Conservation (phyloP, 1,140 invertebrate genomes). For the Listronotus oregonensis region DNA sequence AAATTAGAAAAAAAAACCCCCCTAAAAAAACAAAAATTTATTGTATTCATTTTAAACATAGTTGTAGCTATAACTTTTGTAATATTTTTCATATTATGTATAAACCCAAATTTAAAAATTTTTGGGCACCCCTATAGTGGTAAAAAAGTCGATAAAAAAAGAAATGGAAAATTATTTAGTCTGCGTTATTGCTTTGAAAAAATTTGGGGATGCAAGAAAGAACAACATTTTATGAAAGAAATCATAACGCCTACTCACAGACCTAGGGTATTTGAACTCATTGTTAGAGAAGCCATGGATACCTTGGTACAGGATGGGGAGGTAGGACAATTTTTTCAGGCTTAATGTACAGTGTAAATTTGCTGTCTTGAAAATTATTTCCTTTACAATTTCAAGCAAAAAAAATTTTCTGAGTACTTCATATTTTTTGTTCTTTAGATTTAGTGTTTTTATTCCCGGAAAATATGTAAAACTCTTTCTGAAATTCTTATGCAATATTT, state of each 20-base stretch:
- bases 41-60: too few species aligned
- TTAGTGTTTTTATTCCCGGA: too few species aligned
- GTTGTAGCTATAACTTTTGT: too few species aligned
- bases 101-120: too few species aligned
- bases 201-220: slow-evolving; percentile 88
- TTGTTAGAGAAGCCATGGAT: slow-evolving; percentile 84
- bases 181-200: slow-evolving; percentile 83
- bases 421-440: slow-evolving; percentile 3
- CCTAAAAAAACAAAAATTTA: too few species aligned
- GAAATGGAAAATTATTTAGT: slow-evolving; percentile 88
- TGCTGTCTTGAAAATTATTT: too few species aligned
- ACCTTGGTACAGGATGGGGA: slow-evolving; percentile 85
- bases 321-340: slow-evolving; percentile 55
- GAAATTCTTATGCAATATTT: not conserved
- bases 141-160: slow-evolving; percentile 73
- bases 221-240: slow-evolving; percentile 79
- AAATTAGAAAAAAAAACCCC: too few species aligned
- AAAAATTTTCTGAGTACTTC: too few species aligned
- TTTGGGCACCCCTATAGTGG: slow-evolving; percentile 56
- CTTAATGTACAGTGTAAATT: too few species aligned
- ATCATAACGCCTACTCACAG: slow-evolving; percentile 83
- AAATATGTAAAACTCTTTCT: too few species aligned
- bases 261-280: slow-evolving; percentile 81
- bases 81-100: too few species aligned
- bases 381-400: too few species aligned